Percentiles rank a stretch among this genome's conserved stretches.
Evolutionary conservation across 37 sponge, comb jelly and placozoan genomes (phyloP).

Genomic region (Theonella swinhoei): DNA sequence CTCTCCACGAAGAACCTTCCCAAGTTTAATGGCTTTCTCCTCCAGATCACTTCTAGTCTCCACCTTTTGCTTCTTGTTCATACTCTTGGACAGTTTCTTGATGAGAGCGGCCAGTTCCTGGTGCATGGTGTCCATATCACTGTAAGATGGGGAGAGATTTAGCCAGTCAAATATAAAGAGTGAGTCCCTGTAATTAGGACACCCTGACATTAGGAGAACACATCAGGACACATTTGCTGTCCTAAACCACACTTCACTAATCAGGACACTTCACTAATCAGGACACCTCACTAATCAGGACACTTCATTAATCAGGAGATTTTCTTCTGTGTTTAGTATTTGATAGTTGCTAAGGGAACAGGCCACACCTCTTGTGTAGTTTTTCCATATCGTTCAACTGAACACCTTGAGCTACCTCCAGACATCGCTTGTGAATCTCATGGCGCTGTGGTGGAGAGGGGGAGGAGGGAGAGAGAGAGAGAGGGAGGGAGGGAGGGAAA

Average conservation of each 20-base stretch:
- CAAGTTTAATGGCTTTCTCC: not conserved
- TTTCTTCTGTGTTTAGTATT: not conserved
- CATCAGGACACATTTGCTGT: too few species aligned
- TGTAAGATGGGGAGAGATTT: too few species aligned
- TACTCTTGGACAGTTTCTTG: not conserved
- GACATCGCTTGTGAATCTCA: not conserved
- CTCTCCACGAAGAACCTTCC: too few species aligned
- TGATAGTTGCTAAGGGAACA: not conserved
- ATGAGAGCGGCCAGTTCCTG: not conserved
- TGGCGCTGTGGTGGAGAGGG: not conserved
- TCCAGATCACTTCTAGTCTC: not conserved
- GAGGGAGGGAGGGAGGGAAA: constrained; percentile 6
- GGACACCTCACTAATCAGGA: too few species aligned
- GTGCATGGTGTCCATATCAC: not conserved
- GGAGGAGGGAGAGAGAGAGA: not conserved
- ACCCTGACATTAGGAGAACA: too few species aligned
- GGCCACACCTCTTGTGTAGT: not conserved
- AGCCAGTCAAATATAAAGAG: too few species aligned
- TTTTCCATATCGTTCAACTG: not conserved
- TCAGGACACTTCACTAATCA: too few species aligned
- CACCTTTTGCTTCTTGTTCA: not conserved
- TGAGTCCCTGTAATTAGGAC: too few species aligned
- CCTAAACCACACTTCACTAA: too few species aligned
- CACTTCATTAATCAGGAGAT: too few species aligned
- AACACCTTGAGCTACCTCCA: not conserved